Conservation (phyloP, 2,113 vertebrate genomes). For the Misgurnus anguillicaudatus region DNA sequence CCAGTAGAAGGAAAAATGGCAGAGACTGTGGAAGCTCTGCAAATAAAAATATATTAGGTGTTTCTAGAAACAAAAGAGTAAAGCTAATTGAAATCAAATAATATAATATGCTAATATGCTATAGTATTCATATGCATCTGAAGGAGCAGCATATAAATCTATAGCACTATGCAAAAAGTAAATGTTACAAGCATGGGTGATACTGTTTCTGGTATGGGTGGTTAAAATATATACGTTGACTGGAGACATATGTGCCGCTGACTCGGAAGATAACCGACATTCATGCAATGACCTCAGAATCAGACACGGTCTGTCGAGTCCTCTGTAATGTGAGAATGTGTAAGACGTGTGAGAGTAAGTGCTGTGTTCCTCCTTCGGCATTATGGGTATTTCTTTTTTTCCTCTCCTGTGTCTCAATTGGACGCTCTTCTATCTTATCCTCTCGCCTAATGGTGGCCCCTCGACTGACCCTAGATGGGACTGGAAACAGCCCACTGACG, state of each 20-base stretch:
- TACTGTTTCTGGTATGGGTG: no score
- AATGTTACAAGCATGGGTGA: conserved; percentile 6
- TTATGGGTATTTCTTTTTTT: conserved; percentile 1
- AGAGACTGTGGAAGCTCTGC: conserved; percentile 5
- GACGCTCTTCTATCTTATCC: conserved; percentile 50
- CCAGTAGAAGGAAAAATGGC: conserved; percentile 42
- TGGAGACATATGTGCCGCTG: neutral
- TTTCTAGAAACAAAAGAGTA: neutral
- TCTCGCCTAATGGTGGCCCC: conserved; percentile 27
- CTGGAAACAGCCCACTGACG: conserved; percentile 46
- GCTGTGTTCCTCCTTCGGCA: neutral
- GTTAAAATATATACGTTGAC: no score
- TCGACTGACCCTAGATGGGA: conserved; percentile 34
- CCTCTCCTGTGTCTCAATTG: conserved; percentile 16
- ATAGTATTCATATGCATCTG: neutral
- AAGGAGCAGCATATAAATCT: neutral
- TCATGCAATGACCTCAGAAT: conserved; percentile 6
- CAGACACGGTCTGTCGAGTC: conserved; percentile 11
- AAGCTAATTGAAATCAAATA: neutral
- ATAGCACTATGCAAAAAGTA: neutral
- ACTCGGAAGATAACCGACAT: conserved; percentile 12
- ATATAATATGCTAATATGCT: no score
- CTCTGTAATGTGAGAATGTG: conserved; percentile 21
- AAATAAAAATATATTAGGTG: conserved; percentile 17
- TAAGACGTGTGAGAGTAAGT: conserved; percentile 17